These are phyloP conservation scores for Tetanocera ferruginea DNA, from an alignment of 2,888 invertebrate genomes.

Conservation along the genomic window DNA sequence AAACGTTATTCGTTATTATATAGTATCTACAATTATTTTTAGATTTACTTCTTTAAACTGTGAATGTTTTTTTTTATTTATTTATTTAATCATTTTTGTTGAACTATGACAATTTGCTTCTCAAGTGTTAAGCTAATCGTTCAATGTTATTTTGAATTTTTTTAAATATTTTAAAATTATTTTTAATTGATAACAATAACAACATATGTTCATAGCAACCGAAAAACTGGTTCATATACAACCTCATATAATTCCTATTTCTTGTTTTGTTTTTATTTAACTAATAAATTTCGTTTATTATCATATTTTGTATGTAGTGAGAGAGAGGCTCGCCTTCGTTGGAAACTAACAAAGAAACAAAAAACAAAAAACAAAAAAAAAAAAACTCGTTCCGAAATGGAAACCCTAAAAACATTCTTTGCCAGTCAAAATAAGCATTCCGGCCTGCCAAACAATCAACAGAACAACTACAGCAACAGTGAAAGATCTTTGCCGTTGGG, in stretches of 20 bases:
- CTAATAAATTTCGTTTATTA: neutral
- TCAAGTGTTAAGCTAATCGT: too few relatives aligned
- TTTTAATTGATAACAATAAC: neutral
- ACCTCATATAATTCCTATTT: neutral
- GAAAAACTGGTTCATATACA: neutral
- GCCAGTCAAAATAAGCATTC: constrained; percentile 57
- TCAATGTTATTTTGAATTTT: neutral
- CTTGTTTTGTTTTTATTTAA: neutral
- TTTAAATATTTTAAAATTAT: neutral
- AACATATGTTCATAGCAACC: constrained; percentile 2
- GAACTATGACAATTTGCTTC: neutral
- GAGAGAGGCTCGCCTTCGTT: constrained; percentile 16
- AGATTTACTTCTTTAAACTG: neutral
- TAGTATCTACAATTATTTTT: neutral
- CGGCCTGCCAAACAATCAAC: constrained; percentile 52
- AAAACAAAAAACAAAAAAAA: neutral
- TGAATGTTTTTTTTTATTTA: neutral
- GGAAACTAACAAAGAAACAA: neutral
- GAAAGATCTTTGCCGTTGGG: constrained; percentile 30
- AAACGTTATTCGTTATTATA: too few relatives aligned
- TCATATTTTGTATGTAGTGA: neutral
- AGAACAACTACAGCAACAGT: constrained; percentile 44
- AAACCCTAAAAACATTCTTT: constrained; percentile 54
- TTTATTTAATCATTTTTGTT: neutral
- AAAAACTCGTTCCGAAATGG: neutral